A percentile compares a stretch with the other conserved stretches of the same genome.
These are phyloP conservation scores for Poecilia wingei DNA, from an alignment of 2,797 vertebrate species.

Conservation along the genomic window DNA sequence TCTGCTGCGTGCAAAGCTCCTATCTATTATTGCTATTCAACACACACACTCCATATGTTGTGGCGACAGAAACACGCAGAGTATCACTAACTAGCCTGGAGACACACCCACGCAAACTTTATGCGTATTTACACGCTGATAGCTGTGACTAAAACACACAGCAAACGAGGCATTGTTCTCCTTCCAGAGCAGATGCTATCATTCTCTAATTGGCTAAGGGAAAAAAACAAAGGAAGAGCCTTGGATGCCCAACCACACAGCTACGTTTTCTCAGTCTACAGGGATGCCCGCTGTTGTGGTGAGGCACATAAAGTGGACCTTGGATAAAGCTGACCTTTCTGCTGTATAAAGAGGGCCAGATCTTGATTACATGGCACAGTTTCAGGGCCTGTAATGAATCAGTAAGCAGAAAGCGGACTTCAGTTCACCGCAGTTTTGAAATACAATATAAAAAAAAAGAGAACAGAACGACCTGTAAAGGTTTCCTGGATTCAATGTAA, in stretches of 20 bases:
- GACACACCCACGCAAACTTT: slow-evolving; percentile 53
- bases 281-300: slow-evolving; percentile 65
- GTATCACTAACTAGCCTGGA: slow-evolving; percentile 52
- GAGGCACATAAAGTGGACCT: slow-evolving; percentile 58
- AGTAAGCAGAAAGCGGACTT: slow-evolving; percentile 43
- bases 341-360: slow-evolving; percentile 54
- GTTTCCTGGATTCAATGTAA: slow-evolving; percentile 28
- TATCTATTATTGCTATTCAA: slow-evolving; percentile 61
- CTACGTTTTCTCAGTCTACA: slow-evolving; percentile 55
- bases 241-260: slow-evolving; percentile 73
- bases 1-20: slow-evolving; percentile 52
- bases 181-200: slow-evolving; percentile 79
- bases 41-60: slow-evolving; percentile 50
- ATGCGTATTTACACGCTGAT: slow-evolving; percentile 37
- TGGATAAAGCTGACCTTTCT: slow-evolving; percentile 66
- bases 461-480: slow-evolving; percentile 18
- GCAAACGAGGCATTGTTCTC: slow-evolving; percentile 78
- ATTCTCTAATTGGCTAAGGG: slow-evolving; percentile 80
- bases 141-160: slow-evolving; percentile 54
- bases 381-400: slow-evolving; percentile 62
- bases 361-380: slow-evolving; percentile 67
- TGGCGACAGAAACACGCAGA: slow-evolving; percentile 47
- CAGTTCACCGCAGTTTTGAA: slow-evolving; percentile 37
- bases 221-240: slow-evolving; percentile 79
- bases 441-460: slow-evolving; percentile 27